Conservation (phyloP, 2,888 invertebrate species). For the Didymodactylos carnosus region DNA sequence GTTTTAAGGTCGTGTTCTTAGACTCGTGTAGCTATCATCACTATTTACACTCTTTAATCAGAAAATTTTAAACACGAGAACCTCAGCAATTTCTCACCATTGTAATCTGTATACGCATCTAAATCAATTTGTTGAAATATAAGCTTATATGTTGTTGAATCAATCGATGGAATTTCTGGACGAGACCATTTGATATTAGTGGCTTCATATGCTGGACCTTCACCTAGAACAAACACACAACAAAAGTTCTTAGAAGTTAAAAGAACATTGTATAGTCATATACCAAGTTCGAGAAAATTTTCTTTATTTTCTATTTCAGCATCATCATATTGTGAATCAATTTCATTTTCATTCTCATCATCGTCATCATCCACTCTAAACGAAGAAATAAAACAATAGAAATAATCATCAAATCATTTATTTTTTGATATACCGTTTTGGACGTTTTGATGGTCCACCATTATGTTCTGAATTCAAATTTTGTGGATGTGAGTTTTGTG, state of each 20-base stretch:
- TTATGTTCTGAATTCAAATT: background rate
- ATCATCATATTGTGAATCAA: constrained; percentile 7
- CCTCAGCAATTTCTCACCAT: background rate
- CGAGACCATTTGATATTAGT: constrained; percentile 46
- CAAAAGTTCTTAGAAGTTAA: no score
- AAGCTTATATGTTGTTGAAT: constrained; percentile 48
- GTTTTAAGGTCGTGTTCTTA: no score
- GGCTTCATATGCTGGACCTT: constrained; percentile 21
- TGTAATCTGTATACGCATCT: constrained; percentile 57
- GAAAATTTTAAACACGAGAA: background rate
- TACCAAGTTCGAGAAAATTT: constrained; percentile 10
- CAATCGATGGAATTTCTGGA: constrained; percentile 43
- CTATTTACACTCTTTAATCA: background rate
- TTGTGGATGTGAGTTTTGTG: background rate
- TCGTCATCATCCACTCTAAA: constrained; percentile 7
- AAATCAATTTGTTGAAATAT: constrained; percentile 82
- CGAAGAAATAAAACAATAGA: background rate
- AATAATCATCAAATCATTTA: background rate
- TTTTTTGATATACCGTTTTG: background rate
- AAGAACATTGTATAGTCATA: background rate
- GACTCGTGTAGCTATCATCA: no score
- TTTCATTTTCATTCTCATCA: background rate
- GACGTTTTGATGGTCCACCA: background rate
- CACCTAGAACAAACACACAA: constrained; percentile 15
- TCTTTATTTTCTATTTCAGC: background rate